Base-by-base conservation (phyloP, 2,113 vertebrate genomes). In the Sorex fumeus region DNA sequence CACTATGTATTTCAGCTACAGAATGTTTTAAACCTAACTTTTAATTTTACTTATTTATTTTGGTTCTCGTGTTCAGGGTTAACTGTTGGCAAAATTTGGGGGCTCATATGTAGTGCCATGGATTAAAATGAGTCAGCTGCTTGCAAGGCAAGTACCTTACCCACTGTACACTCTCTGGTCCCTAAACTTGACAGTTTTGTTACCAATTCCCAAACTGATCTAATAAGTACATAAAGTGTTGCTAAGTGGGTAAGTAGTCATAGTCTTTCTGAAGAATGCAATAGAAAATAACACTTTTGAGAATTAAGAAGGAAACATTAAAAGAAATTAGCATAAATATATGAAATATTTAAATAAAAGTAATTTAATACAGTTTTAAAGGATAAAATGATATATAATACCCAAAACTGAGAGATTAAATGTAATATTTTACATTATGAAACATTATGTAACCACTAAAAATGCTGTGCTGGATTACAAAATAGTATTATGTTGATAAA, bases 131-230 rank as follows among this genome's bases (percentile, higher is more conserved):
- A 47, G 45, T 47, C 45, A 47, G 11, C 45, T 47, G 45, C 45
- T 47, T 47, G 45, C 45, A 47, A 47, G 45, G 45, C 45, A 47
- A 47, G 6, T 60, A 16, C 15, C 6, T 8, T 16, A n/a, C n/a
- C n/a, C n/a, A n/a, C n/a, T n/a, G n/a, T n/a, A n/a, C n/a, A n/a
- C n/a, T n/a, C n/a, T n/a, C n/a, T n/a, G n/a, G n/a, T n/a, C 16
- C 28, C 25, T 91, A 83, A 80, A 79, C 50, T 84, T 91, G 43
- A 88, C 77, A 13, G 10, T 45, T 93, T 69, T 87, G 25, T 16
- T 45, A 62, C 23, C n/a, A 57, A 3, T 70, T 15, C 93, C 43
- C 19, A 83, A 75, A 43, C 12, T 71, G 19, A 91, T 88, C 28
- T 21, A 84, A 84, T 18, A 92, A 86, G 32, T 21, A 69, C 27